Conservation (phyloP, 2,113 vertebrate species). For the Eclectus roratus region DNA sequence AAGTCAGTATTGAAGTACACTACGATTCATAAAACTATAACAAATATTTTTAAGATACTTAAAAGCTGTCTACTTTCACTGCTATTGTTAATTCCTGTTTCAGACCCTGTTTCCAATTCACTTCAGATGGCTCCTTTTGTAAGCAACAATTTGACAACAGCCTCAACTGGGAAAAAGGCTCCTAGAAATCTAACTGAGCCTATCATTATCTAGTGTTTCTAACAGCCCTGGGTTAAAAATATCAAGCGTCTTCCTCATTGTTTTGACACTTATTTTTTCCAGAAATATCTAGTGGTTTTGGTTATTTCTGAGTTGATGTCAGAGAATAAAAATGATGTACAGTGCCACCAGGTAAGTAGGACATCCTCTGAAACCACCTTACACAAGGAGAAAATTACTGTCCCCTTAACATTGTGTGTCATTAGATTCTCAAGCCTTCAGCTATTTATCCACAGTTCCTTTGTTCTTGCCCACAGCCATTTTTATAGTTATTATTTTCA, state of each 20-base stretch:
- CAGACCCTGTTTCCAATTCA: background rate
- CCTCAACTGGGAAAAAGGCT: background rate
- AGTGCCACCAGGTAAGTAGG: background rate
- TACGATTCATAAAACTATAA: slow-evolving; percentile 23
- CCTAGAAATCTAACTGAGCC: background rate
- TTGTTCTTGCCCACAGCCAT: background rate
- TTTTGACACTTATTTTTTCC: background rate
- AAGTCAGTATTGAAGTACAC: background rate
- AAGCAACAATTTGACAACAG: background rate
- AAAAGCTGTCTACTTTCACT: background rate
- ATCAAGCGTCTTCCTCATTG: background rate
- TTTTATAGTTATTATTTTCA: background rate
- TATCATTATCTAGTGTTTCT: background rate
- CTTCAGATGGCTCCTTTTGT: background rate
- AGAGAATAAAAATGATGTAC: background rate
- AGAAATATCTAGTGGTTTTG: background rate
- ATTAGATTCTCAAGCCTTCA: background rate
- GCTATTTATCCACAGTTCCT: background rate
- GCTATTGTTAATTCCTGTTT: background rate
- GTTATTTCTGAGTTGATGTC: slow-evolving; percentile 1
- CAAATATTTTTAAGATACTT: background rate
- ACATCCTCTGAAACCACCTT: background rate
- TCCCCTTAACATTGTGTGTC: background rate
- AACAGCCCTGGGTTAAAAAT: background rate
- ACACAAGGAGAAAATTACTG: background rate